Evolutionary conservation across 2,888 invertebrate genomes (phyloP), one percentile per base, ranked within the genome.

Genomic region (Ischnus inquisitorius): DNA sequence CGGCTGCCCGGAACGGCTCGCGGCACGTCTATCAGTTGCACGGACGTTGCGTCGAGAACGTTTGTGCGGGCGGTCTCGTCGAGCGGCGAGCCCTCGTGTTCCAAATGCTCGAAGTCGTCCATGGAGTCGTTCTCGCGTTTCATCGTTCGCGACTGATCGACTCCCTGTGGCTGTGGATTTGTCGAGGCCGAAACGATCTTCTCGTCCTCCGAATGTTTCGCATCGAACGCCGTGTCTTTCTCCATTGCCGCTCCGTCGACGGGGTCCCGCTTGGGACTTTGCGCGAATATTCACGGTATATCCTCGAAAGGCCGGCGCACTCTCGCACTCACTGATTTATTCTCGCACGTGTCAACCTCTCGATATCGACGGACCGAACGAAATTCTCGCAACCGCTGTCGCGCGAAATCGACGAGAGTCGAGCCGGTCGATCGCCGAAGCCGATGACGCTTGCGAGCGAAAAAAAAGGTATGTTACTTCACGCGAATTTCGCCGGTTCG

Each of bases 51-150:
- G 34, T 86, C 81, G 6, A 78, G 22, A n/a, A 57, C 54, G 67
- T 74, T 79, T 16, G 43, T 64, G 16, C 10, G 81, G 48, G 77
- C 84, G 43, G 83, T 62, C 19, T 87, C 88, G 12, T 87, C 87
- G 68, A 86, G 68, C 22, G 87, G 80, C 64, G 94, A 94, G 65
- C 94, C 94, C 84, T 96, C 96, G 89, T 95, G 95, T 87, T 96
- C 96, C 87, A 97, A 94, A 93, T 96, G 96, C 93, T 96, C 96
- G 92, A 97, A 96, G 94, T 96, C 96, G 90, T 96, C 96, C 85
- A 95, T 94, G 41, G 96, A 96, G 92, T 96, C 96, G 90, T 95
- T 95, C 87, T 96, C 96, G 84, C 96, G 95, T 83, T 92, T 93
- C 79, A 94, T 91, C 81, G 84, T 80, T 67, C 80, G 93, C 90